Conservation (phyloP, 2,113 vertebrate species). For the Anolis carolinensis region DNA sequence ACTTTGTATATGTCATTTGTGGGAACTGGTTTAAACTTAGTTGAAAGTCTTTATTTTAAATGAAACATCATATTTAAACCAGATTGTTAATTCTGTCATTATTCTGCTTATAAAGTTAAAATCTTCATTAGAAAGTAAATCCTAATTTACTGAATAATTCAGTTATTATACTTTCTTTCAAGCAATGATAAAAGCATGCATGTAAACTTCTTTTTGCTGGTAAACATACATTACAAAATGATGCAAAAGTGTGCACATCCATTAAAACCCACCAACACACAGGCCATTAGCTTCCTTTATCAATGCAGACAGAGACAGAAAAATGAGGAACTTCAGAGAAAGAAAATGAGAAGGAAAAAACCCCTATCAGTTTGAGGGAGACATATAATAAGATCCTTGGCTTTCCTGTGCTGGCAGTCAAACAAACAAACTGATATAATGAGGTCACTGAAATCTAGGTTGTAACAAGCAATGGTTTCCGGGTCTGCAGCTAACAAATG, state of each 20-base stretch:
- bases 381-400: neutral
- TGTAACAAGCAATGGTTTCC: constrained; percentile 14
- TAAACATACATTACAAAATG: neutral
- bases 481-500: constrained; percentile 8
- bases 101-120: neutral
- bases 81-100: neutral
- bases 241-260: neutral
- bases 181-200: neutral
- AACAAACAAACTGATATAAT: constrained; percentile 21
- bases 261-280: neutral
- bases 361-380: neutral
- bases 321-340: neutral
- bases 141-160: neutral
- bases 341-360: neutral
- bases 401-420: neutral
- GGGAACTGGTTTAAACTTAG: neutral
- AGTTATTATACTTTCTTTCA: neutral
- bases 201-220: neutral
- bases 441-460: constrained; percentile 19
- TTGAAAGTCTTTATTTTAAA: neutral
- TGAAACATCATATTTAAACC: neutral
- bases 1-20: neutral
- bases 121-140: neutral
- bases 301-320: neutral
- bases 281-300: neutral